phyloP scores from a whole-genome alignment of 2,113 vertebrate species.

The Speoplatyrhinus poulsoni region DNA sequence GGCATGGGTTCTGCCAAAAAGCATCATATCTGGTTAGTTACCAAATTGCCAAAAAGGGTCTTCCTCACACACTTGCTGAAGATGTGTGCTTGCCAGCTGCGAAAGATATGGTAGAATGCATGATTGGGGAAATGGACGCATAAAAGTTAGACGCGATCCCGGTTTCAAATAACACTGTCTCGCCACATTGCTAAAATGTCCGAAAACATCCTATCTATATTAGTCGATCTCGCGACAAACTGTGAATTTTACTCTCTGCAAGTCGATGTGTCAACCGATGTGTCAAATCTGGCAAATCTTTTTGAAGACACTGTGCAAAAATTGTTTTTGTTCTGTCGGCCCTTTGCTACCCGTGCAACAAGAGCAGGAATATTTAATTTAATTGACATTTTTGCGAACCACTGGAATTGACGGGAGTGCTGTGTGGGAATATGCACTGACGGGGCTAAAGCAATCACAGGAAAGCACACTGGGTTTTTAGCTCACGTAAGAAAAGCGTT shows the following conservation, averaged over 20 bases:
- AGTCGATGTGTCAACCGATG: constrained; percentile 58
- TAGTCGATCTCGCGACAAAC: constrained; percentile 56
- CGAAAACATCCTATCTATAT: constrained; percentile 55
- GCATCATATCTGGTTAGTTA: constrained; percentile 62
- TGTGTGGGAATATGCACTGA: constrained; percentile 45
- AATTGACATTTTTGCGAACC: constrained; percentile 62
- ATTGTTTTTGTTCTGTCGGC: constrained; percentile 55
- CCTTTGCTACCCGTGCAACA: constrained; percentile 57
- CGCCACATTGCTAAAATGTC: constrained; percentile 59
- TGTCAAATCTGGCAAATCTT: constrained; percentile 57
- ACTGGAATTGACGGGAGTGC: constrained; percentile 39
- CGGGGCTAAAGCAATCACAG: no score
- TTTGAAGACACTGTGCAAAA: constrained; percentile 58
- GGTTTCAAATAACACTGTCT: constrained; percentile 56
- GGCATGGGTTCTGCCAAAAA: constrained; percentile 58
- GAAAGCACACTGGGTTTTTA: no score
- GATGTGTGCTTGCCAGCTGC: constrained; percentile 63
- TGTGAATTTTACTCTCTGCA: constrained; percentile 55
- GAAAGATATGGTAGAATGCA: constrained; percentile 59
- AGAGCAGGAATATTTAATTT: constrained; percentile 58
- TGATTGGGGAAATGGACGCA: constrained; percentile 62
- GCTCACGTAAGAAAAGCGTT: no score
- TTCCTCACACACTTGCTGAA: constrained; percentile 62
- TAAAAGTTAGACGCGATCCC: constrained; percentile 53
- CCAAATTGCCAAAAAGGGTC: constrained; percentile 56